phyloP scores from a whole-genome alignment of 2,888 invertebrate genomes.

The Catocala sponsa region DNA sequence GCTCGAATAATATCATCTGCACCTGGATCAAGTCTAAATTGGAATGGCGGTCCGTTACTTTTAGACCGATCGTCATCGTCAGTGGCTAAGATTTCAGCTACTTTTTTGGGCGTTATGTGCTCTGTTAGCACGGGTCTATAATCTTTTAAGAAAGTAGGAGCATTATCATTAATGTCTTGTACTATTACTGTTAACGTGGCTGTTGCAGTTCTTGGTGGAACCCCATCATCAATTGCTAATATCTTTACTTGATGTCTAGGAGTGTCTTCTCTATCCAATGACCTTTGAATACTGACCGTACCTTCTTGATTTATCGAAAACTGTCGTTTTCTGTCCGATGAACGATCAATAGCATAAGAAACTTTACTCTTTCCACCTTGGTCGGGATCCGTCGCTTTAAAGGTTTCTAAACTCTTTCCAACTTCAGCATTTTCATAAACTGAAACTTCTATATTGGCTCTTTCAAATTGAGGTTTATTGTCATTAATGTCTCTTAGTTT shows the following conservation, averaged over 20 bases:
- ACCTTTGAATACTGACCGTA: slow-evolving; percentile 97
- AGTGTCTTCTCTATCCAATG: slow-evolving; percentile 97
- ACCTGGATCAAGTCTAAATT: slow-evolving; percentile 97
- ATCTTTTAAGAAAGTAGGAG: slow-evolving; percentile 97
- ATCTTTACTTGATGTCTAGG: slow-evolving; percentile 98
- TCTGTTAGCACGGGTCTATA: slow-evolving; percentile 97
- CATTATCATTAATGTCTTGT: slow-evolving; percentile 98
- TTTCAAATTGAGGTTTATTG: slow-evolving; percentile 98
- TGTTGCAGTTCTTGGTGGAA: slow-evolving; percentile 97
- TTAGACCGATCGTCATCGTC: slow-evolving; percentile 98
- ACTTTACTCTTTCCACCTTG: slow-evolving; percentile 97
- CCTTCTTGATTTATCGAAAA: slow-evolving; percentile 98
- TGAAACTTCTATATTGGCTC: slow-evolving; percentile 96
- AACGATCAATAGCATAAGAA: slow-evolving; percentile 96
- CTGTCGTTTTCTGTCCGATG: slow-evolving; percentile 97
- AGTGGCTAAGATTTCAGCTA: slow-evolving; percentile 97
- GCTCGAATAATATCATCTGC: slow-evolving; percentile 97
- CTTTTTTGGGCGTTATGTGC: slow-evolving; percentile 96
- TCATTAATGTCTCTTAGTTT: slow-evolving; percentile 98
- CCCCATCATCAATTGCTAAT: slow-evolving; percentile 97
- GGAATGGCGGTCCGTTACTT: slow-evolving; percentile 98
- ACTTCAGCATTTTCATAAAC: slow-evolving; percentile 97
- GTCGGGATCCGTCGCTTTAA: slow-evolving; percentile 98
- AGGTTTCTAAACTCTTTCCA: slow-evolving; percentile 96
- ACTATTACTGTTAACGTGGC: slow-evolving; percentile 98